These are phyloP conservation scores for Pseudomyrmex dendroicus DNA, from an alignment of 1,140 invertebrate genomes.

Conservation along the genomic window DNA sequence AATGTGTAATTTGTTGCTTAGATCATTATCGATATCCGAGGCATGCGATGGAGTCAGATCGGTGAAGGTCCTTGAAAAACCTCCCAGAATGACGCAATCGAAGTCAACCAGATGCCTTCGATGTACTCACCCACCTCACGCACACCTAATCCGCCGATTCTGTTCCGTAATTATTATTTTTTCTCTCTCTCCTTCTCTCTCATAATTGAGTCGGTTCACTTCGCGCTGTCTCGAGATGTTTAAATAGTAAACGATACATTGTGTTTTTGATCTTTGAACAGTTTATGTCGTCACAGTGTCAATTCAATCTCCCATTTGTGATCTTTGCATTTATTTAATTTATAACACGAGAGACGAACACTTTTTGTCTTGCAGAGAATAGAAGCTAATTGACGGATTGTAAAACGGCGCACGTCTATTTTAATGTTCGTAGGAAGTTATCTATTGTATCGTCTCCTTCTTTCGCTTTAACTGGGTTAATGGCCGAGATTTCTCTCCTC, in stretches of 20 bases:
- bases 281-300: background rate
- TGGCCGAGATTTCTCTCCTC: conserved; percentile 47
- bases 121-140: conserved; percentile 47
- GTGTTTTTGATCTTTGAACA: conserved; percentile 3
- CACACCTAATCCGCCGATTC: conserved; percentile 60
- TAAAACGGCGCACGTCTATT: background rate
- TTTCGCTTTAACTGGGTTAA: conserved; percentile 42
- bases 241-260: conserved; percentile 33
- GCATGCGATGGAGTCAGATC: conserved; percentile 36
- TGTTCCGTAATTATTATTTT: conserved; percentile 64
- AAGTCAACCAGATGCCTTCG: conserved; percentile 30
- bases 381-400: too few species aligned
- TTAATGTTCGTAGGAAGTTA: conserved; percentile 1
- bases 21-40: background rate
- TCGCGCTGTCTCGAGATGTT: conserved; percentile 29
- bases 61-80: conserved; percentile 60
- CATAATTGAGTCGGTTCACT: conserved; percentile 55
- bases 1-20: conserved; percentile 28
- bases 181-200: background rate
- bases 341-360: background rate
- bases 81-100: conserved; percentile 47
- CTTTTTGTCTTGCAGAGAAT: too few species aligned
- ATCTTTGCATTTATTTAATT: too few species aligned
- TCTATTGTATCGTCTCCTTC: background rate
- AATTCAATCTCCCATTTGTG: too few species aligned